Evolutionary conservation across 1,140 invertebrate species (phyloP).

Genomic region (Phocides pigmalion): DNA sequence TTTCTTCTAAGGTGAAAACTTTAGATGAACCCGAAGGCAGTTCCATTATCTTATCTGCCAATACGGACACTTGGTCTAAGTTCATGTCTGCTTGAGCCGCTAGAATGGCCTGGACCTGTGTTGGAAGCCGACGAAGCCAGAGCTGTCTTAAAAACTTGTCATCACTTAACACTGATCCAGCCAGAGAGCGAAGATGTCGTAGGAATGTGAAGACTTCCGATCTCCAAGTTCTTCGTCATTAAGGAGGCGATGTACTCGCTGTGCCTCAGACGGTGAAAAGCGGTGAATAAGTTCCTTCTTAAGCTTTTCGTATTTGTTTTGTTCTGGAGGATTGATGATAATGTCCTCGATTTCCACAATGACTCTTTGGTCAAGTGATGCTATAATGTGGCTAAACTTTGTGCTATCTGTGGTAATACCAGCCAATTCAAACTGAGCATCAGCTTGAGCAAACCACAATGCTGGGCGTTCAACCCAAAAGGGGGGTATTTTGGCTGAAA

Average conservation of each 20-base stretch:
- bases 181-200: constrained; percentile 44
- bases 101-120: constrained; percentile 39
- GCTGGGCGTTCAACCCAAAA: no score
- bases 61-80: constrained; percentile 35
- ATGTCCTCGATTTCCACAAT: constrained; percentile 33
- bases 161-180: constrained; percentile 35
- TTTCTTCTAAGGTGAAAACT: not conserved
- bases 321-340: constrained; percentile 22
- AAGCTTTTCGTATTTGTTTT: constrained; percentile 37
- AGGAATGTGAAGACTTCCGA: constrained; percentile 51
- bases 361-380: constrained; percentile 2
- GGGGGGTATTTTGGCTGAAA: no score
- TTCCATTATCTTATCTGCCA: constrained; percentile 40
- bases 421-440: constrained; percentile 39
- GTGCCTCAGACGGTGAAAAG: constrained; percentile 28
- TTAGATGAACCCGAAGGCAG: constrained; percentile 7
- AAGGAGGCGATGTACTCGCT: constrained; percentile 42
- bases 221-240: constrained; percentile 49
- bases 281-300: constrained; percentile 23
- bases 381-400: constrained; percentile 6
- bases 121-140: constrained; percentile 40
- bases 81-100: constrained; percentile 31
- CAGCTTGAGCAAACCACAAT: constrained; percentile 5
- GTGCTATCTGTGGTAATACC: constrained; percentile 27
- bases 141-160: constrained; percentile 35